A percentile compares a stretch with the other conserved stretches of the same genome.
phyloP scores from a whole-genome alignment of 2,888 invertebrate genomes.

The Cantharis lateralis region DNA sequence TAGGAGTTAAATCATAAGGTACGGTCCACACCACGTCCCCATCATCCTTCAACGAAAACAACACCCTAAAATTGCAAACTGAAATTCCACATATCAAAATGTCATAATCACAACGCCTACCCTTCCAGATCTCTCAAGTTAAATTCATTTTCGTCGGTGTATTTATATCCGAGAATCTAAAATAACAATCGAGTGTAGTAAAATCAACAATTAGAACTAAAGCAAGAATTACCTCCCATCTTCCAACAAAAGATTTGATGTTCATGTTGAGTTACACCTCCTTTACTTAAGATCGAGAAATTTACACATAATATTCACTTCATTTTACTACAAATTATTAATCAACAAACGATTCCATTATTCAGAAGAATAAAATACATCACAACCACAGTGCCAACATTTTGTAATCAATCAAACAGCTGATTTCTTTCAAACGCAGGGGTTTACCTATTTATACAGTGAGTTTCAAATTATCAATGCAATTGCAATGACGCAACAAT shows the following conservation, averaged over 20 bases:
- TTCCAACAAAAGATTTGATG: slow-evolving; percentile 59
- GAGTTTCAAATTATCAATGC: neutral
- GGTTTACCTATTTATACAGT: neutral
- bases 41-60: slow-evolving; percentile 63
- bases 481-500: neutral
- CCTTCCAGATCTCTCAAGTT: neutral
- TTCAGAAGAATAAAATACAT: neutral
- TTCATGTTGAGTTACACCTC: slow-evolving; percentile 43
- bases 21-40: slow-evolving; percentile 69
- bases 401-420: neutral
- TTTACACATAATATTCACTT: neutral
- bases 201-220: slow-evolving; percentile 3
- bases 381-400: neutral
- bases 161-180: neutral
- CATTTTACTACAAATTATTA: neutral
- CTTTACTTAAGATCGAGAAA: neutral
- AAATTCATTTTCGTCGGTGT: neutral
- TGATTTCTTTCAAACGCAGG: neutral
- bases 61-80: slow-evolving; percentile 43
- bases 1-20: slow-evolving; percentile 58
- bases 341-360: neutral
- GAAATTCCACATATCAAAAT: neutral
- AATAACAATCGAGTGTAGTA: neutral
- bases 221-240: slow-evolving; percentile 59
- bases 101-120: neutral